A percentile compares a stretch with the other conserved stretches of the same genome.
Evolutionary conservation across 2,888 invertebrate genomes (phyloP).

Genomic region (Thereva nobilitata): DNA sequence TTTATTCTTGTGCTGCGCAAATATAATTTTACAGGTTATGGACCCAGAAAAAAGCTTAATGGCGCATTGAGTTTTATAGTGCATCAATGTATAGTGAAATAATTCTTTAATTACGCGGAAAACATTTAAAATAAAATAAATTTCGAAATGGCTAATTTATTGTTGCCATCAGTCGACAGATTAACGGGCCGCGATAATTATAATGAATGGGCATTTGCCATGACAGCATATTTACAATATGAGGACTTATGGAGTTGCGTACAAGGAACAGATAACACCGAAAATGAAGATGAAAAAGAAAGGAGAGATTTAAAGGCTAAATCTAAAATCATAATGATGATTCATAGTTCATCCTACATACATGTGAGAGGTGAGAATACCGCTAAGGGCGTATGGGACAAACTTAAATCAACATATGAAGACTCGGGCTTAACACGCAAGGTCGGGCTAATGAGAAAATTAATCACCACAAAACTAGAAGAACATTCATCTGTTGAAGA

Average conservation of each 20-base stretch:
- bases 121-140: too few relatives aligned
- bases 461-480: conserved; percentile 42
- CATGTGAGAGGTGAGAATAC: conserved; percentile 45
- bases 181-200: conserved; percentile 35
- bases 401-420: conserved; percentile 45
- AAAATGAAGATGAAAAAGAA: conserved; percentile 9
- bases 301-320: conserved; percentile 23
- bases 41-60: too few relatives aligned
- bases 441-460: conserved; percentile 45
- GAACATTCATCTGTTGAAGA: conserved; percentile 46
- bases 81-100: too few relatives aligned
- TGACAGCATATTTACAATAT: conserved; percentile 23
- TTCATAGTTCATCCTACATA: conserved; percentile 44
- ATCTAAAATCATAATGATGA: conserved; percentile 35
- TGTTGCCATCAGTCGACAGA: conserved; percentile 20
- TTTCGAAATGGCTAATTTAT: too few relatives aligned
- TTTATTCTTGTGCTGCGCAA: too few relatives aligned
- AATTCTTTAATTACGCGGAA: too few relatives aligned
- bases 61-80: too few relatives aligned
- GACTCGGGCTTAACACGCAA: conserved; percentile 48
- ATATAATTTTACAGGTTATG: too few relatives aligned
- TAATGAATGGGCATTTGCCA: conserved; percentile 37
- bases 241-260: conserved; percentile 34
- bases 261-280: background rate
- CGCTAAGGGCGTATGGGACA: conserved; percentile 47